These are phyloP conservation scores for Cavia aperea DNA, from an alignment of 2,113 vertebrate genomes.

Conservation along the genomic window DNA sequence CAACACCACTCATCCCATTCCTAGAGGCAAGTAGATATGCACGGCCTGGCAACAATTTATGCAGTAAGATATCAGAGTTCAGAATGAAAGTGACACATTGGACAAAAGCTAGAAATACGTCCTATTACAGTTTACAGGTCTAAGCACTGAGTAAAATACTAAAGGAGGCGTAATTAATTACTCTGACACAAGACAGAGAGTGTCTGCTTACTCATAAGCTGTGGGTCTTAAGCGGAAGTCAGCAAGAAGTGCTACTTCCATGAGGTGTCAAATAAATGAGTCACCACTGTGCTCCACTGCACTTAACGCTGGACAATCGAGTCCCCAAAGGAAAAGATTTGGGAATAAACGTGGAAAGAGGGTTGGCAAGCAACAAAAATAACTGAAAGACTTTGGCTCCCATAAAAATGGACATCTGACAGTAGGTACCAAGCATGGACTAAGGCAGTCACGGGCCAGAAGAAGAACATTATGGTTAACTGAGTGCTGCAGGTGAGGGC, in stretches of 20 bases:
- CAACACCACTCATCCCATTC: background rate
- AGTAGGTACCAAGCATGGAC: background rate
- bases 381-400: background rate
- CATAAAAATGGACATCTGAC: background rate
- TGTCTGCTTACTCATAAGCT: background rate
- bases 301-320: background rate
- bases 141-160: background rate
- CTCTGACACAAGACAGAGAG: background rate
- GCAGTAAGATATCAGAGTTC: background rate
- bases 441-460: background rate
- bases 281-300: background rate
- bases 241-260: background rate
- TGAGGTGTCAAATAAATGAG: background rate
- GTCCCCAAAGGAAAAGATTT: background rate
- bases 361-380: background rate
- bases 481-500: background rate
- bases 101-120: slow-evolving; percentile 4
- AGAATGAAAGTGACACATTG: background rate
- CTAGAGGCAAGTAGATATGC: background rate
- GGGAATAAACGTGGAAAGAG: background rate
- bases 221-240: background rate
- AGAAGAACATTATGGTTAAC: background rate
- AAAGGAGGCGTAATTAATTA: background rate
- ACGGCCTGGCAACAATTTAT: background rate
- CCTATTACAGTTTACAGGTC: background rate